Percentiles rank a stretch among this genome's conserved stretches.
These are phyloP conservation scores for Pollachius pollachius DNA, from an alignment of 2,113 vertebrate species.

Conservation along the genomic window DNA sequence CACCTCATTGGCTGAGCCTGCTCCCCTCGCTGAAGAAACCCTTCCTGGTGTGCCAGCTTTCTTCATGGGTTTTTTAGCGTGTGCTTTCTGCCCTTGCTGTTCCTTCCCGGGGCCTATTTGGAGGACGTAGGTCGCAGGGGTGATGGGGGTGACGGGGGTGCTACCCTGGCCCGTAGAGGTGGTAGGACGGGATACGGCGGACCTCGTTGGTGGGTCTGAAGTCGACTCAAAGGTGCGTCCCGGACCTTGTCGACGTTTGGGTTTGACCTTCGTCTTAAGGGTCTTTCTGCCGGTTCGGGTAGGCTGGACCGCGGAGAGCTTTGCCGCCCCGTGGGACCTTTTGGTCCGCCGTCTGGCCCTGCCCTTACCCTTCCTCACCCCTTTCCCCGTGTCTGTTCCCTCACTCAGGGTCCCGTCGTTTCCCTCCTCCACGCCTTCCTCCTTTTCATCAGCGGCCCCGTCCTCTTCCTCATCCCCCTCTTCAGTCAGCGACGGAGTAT, in stretches of 20 bases:
- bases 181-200: not conserved
- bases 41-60: not conserved
- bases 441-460: too few relatives aligned
- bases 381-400: too few relatives aligned
- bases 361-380: conserved; percentile 4
- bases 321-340: not conserved
- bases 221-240: conserved; percentile 18
- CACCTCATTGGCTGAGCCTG: not conserved
- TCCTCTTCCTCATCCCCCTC: conserved; percentile 21
- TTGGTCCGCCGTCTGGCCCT: conserved; percentile 9
- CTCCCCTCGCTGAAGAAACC: not conserved
- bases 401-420: too few relatives aligned
- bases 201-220: not conserved
- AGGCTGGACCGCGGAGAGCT: conserved; percentile 4
- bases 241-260: conserved; percentile 6
- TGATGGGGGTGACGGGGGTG: not conserved
- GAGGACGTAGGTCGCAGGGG: conserved; percentile 1
- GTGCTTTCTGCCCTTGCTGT: conserved; percentile 7
- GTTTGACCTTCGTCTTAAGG: conserved; percentile 31
- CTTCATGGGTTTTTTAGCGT: not conserved
- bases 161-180: conserved; percentile 3
- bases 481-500: not conserved
- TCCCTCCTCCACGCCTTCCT: too few relatives aligned
- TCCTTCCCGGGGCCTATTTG: conserved; percentile 1
- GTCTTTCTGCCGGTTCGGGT: conserved; percentile 39